A percentile compares a stretch with the other conserved stretches of the same genome.
Evolutionary conservation across 2,113 vertebrate species (phyloP).

Genomic region (Machaerirhynchus nigripectus): DNA sequence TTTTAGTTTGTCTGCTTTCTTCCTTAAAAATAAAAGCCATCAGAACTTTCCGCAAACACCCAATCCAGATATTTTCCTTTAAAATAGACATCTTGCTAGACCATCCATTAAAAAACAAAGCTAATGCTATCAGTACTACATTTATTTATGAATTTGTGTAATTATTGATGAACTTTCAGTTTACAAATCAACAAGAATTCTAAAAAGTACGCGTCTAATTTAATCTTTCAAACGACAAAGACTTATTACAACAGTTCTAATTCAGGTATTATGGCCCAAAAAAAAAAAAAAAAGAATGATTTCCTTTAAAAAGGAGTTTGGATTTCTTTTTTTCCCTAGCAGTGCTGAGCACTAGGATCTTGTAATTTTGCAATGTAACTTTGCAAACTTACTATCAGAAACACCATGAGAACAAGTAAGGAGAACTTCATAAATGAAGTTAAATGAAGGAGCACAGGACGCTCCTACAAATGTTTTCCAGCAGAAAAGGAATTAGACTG

Average conservation of each 20-base stretch:
- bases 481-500: not conserved
- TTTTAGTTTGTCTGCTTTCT: not conserved
- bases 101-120: not conserved
- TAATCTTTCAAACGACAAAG: not conserved
- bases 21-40: not conserved
- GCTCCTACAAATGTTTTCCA: not conserved
- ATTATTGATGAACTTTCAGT: not conserved
- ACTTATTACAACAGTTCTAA: not conserved
- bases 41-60: not conserved
- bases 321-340: rapidly evolving
- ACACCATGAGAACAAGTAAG: not conserved
- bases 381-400: not conserved
- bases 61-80: not conserved
- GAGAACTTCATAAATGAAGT: not conserved
- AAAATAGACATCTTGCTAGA: not conserved
- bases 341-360: rapidly evolving
- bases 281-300: not conserved
- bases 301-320: not conserved
- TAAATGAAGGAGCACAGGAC: not conserved
- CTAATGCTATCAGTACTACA: not conserved
- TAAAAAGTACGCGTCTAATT: not conserved
- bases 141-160: not conserved
- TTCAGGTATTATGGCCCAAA: not conserved
- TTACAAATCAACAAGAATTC: not conserved
- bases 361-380: not conserved